Evolutionary conservation across 2,888 invertebrate genomes (phyloP), one percentile per base, ranked within the genome.

Genomic region (Lasioglossum lativentre): DNA sequence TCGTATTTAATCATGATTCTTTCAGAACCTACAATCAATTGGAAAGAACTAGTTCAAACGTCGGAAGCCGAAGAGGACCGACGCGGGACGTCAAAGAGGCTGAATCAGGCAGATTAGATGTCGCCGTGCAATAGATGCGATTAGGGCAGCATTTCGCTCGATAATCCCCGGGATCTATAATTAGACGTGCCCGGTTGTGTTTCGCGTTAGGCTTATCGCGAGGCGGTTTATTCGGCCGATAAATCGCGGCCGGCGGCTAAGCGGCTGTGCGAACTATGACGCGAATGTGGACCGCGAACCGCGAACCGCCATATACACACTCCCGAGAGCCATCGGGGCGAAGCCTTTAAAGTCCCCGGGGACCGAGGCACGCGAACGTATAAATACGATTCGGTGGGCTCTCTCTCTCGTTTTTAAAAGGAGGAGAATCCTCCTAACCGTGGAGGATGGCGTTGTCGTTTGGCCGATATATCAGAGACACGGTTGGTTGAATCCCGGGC

Each of bases 401-500:
- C 52, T 52, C 52, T 2, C 52, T 52, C 52, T 27, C 19, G 72
- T 72, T 47, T 47, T 30, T 47, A 34, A 75, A 42, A 45, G 66
- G 76, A 34, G 66, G 76, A 52, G 52, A 52, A 23, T 27, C 6
- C 30, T 42, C 59, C 70, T 68, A 42, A 30, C 27, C 52, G 16
- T n/a, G n/a, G 40, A 23, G 42, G 45, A 66, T 66, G 30, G 19
- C 82, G 75, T 75, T 86, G 87, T 84, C 79, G 85, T 86, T n/a
- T 81, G 87, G 72, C 74, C 87, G 88, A 91, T 92, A 92, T 89
- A 91, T 93, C 91, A 91, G 59, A 63, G 88, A 75, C 79, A 73
- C 47, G 16, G 16, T 82, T 85, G 89, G 90, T 84, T 89, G 86
- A 40, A 38, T 68, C 76, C 38, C 68, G 78, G 78, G 34, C 71